A percentile compares a stretch with the other conserved stretches of the same genome.
These are phyloP conservation scores for Synergus japonicus DNA, from an alignment of 2,888 invertebrate genomes.

Conservation along the genomic window DNA sequence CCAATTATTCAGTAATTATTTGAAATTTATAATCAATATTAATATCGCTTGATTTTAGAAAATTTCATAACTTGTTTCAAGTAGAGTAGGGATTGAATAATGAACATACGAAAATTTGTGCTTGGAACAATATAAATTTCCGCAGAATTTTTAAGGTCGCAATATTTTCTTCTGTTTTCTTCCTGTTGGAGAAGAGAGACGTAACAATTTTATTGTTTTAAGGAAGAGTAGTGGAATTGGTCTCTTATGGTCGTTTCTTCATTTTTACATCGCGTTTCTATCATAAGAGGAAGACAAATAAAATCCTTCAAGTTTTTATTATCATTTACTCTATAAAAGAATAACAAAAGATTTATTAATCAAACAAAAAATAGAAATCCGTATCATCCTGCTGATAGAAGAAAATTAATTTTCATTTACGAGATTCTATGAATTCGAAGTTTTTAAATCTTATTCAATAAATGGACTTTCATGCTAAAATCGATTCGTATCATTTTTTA, in stretches of 20 bases:
- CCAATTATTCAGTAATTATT: not conserved
- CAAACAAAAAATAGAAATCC: not conserved
- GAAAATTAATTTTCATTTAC: too few species aligned
- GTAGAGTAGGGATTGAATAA: too few species aligned
- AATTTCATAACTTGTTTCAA: too few species aligned
- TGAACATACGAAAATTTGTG: too few species aligned
- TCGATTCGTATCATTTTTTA: not conserved
- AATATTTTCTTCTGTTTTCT: not conserved
- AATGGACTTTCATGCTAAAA: not conserved
- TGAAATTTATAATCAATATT: not conserved
- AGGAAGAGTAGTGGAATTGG: too few species aligned
- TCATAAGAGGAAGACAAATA: not conserved
- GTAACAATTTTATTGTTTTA: too few species aligned
- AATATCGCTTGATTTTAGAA: not conserved
- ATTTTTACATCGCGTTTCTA: not conserved
- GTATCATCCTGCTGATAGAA: too few species aligned
- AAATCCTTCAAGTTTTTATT: not conserved
- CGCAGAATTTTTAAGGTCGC: too few species aligned
- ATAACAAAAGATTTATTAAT: too few species aligned
- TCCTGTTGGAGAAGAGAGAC: not conserved
- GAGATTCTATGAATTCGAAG: too few species aligned
- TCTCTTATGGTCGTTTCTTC: not conserved
- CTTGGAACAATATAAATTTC: not conserved
- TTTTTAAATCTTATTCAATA: not conserved
- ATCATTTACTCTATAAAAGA: not conserved